A percentile compares a stretch with the other conserved stretches of the same genome.
Evolutionary conservation across 1,140 invertebrate genomes (phyloP).

Genomic region (Scaptomyza graminum): DNA sequence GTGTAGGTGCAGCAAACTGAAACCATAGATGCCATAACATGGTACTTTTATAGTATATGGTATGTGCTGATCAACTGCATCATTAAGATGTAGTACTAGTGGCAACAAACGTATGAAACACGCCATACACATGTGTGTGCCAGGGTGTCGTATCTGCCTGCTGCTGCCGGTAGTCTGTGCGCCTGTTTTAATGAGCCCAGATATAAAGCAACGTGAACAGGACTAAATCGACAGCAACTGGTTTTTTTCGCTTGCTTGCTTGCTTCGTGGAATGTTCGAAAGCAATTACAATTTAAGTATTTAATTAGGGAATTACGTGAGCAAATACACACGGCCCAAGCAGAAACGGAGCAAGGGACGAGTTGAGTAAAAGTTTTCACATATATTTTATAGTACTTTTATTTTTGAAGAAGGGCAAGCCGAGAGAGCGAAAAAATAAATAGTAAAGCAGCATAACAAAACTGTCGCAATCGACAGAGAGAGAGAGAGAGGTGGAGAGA

Average conservation of each 20-base stretch:
- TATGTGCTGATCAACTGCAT: constrained; percentile 4
- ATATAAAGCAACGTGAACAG: not conserved
- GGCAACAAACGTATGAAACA: not conserved
- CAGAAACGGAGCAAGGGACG: constrained; percentile 33
- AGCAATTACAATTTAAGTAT: constrained; percentile 83
- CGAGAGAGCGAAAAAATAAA: constrained; percentile 35
- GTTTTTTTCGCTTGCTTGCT: not conserved
- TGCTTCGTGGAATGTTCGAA: constrained; percentile 65
- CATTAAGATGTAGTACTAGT: no score
- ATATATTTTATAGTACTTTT: not conserved
- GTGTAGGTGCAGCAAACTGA: no score
- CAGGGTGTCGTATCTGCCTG: constrained; percentile 26
- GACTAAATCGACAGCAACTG: constrained; percentile 9
- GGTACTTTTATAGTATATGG: no score
- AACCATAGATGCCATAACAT: not conserved
- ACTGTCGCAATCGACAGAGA: constrained; percentile 57
- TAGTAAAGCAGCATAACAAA: constrained; percentile 67
- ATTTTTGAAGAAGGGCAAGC: not conserved
- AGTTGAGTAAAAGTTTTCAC: constrained; percentile 11
- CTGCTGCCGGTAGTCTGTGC: no score
- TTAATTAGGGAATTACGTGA: constrained; percentile 82
- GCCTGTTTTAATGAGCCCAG: constrained; percentile 66
- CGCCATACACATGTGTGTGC: no score
- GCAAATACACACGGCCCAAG: constrained; percentile 67
- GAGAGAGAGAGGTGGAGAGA: not conserved